phyloP scores from a whole-genome alignment of 53 echinoderm and acorn worm species.

The Antedon mediterranea region DNA sequence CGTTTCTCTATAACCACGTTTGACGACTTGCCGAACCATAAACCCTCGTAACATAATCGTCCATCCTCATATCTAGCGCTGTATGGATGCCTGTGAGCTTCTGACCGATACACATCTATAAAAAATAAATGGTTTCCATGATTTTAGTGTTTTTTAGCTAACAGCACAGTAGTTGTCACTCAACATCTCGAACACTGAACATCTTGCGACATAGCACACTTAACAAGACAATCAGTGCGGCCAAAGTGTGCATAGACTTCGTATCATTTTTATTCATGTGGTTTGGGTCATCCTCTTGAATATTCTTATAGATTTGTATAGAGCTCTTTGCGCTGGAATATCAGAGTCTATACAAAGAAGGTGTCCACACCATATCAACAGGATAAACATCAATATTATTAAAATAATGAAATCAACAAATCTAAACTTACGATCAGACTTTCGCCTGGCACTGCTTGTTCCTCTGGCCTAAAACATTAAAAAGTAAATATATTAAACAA shows the following conservation, averaged over 20 bases:
- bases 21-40: constrained; percentile 61
- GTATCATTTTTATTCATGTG: too few species aligned
- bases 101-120: constrained; percentile 11
- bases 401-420: neutral
- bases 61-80: constrained; percentile 84
- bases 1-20: constrained; percentile 69
- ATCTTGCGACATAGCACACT: neutral
- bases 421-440: constrained; percentile 66
- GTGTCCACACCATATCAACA: too few species aligned
- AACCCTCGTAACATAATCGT: constrained; percentile 75
- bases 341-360: too few species aligned
- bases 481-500: constrained; percentile 5
- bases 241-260: too few species aligned
- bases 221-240: too few species aligned
- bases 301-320: too few species aligned
- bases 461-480: constrained; percentile 68
- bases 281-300: too few species aligned
- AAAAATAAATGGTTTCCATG: neutral
- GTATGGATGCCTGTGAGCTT: constrained; percentile 36
- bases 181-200: neutral
- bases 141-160: too few species aligned
- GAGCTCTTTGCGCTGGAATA: too few species aligned
- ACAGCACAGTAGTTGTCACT: too few species aligned
- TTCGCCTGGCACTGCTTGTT: constrained; percentile 48
- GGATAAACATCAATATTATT: too few species aligned